Conservation (phyloP, 2,113 vertebrate genomes). For the Urocynchramus pylzowi region DNA sequence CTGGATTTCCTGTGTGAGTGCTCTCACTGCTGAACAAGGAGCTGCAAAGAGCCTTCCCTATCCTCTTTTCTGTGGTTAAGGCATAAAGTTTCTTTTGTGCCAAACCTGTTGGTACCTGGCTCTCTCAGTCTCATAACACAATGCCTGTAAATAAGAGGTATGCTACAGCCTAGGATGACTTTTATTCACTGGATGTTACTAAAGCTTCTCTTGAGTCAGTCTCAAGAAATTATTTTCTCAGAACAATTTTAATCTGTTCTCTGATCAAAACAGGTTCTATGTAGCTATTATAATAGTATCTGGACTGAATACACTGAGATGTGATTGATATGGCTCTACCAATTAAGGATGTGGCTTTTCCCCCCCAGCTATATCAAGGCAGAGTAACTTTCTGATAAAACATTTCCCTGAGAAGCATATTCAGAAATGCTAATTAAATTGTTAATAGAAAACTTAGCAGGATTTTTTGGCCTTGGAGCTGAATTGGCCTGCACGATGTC, state of each 20-base stretch:
- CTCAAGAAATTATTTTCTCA: neutral
- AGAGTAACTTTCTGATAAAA: neutral
- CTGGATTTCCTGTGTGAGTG: neutral
- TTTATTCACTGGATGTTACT: neutral
- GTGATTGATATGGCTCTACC: neutral
- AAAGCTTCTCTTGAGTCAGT: neutral
- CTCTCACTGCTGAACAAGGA: neutral
- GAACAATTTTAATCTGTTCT: neutral
- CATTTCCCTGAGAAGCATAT: neutral
- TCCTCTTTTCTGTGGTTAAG: neutral
- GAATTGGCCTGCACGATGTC: neutral
- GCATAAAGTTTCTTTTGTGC: neutral
- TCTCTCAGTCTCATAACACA: neutral
- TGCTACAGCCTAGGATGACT: neutral
- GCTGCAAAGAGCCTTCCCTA: neutral
- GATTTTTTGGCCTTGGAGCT: neutral
- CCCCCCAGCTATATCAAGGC: neutral
- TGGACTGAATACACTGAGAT: neutral
- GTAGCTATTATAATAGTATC: neutral
- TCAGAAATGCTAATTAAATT: neutral
- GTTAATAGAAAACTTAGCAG: neutral
- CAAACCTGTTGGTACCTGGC: neutral
- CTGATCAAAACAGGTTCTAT: neutral
- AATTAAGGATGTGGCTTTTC: neutral
- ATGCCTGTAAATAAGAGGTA: neutral